phyloP scores from a whole-genome alignment of 1,140 invertebrate species.

The Drosophila azteca region DNA sequence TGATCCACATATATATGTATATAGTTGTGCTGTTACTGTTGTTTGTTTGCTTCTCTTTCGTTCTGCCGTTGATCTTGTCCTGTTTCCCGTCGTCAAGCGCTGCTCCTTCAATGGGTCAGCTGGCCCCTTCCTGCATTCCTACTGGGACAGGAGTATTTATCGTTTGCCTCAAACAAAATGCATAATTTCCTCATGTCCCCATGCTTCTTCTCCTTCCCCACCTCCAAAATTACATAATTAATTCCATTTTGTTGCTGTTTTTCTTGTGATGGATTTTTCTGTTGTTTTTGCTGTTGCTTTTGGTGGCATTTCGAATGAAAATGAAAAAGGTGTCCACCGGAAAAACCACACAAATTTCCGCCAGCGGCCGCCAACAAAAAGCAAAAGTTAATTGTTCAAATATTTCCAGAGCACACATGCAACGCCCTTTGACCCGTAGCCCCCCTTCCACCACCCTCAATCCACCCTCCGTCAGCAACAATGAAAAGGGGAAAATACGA shows the following conservation, averaged over 20 bases:
- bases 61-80: too few relatives aligned
- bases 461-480: background rate
- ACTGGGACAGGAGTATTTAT: slow-evolving; percentile 6
- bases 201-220: background rate
- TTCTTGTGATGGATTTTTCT: background rate
- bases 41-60: too few relatives aligned
- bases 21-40: too few relatives aligned
- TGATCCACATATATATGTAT: too few relatives aligned
- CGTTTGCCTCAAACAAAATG: slow-evolving; percentile 27
- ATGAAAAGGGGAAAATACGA: slow-evolving; percentile 17
- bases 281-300: background rate
- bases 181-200: slow-evolving; percentile 15
- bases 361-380: slow-evolving; percentile 37
- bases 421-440: slow-evolving; percentile 23
- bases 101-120: too few relatives aligned
- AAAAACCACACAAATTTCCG: slow-evolving; percentile 51
- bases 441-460: background rate
- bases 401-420: slow-evolving; percentile 58
- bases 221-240: slow-evolving; percentile 50
- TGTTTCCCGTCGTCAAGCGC: too few relatives aligned
- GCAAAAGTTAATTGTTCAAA: slow-evolving; percentile 63
- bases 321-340: slow-evolving; percentile 36
- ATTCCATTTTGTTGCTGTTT: slow-evolving; percentile 32
- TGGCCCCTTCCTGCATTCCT: too few relatives aligned
- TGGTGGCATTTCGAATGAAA: slow-evolving; percentile 23